A percentile compares a stretch with the other conserved stretches of the same genome.
Evolutionary conservation across 2,888 invertebrate species (phyloP).

Genomic region (Sarcophaga subvicina): DNA sequence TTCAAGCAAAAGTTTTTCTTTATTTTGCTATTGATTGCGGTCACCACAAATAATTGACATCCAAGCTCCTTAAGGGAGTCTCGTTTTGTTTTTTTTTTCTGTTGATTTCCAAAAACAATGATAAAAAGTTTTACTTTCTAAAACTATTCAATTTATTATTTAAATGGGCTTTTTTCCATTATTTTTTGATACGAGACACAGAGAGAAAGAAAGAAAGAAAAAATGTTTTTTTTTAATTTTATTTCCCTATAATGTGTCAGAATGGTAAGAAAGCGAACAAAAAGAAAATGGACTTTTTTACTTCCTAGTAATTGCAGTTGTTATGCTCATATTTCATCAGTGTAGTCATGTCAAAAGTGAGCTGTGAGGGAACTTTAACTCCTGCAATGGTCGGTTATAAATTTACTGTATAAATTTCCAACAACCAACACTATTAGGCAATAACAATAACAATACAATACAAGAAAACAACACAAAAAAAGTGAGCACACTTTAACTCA

Average conservation of each 20-base stretch:
- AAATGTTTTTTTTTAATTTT: background rate
- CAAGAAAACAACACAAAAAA: conserved; percentile 32
- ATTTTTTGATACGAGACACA: background rate
- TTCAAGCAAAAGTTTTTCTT: conserved; percentile 26
- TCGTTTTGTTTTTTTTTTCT: background rate
- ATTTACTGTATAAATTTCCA: conserved; percentile 67
- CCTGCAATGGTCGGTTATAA: conserved; percentile 25
- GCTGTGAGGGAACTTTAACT: too few species aligned
- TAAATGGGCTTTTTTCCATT: conserved; percentile 48
- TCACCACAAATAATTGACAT: conserved; percentile 57
- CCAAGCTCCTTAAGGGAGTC: conserved; percentile 57
- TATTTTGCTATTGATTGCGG: conserved; percentile 54
- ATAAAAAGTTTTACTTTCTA: conserved; percentile 45
- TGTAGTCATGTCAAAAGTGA: conserved; percentile 21
- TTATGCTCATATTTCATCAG: conserved; percentile 61
- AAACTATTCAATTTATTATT: conserved; percentile 67
- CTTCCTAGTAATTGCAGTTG: conserved; percentile 4
- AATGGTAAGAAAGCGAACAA: conserved; percentile 30
- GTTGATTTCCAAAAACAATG: background rate
- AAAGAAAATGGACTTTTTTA: conserved; percentile 27
- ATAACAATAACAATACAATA: conserved; percentile 39
- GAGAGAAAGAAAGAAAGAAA: background rate
- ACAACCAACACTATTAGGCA: conserved; percentile 33
- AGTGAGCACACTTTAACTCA: conserved; percentile 63
- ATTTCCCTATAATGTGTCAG: conserved; percentile 52